Evolutionary conservation across 2,113 vertebrate species (phyloP).

Genomic region (Takifugu bimaculatus): DNA sequence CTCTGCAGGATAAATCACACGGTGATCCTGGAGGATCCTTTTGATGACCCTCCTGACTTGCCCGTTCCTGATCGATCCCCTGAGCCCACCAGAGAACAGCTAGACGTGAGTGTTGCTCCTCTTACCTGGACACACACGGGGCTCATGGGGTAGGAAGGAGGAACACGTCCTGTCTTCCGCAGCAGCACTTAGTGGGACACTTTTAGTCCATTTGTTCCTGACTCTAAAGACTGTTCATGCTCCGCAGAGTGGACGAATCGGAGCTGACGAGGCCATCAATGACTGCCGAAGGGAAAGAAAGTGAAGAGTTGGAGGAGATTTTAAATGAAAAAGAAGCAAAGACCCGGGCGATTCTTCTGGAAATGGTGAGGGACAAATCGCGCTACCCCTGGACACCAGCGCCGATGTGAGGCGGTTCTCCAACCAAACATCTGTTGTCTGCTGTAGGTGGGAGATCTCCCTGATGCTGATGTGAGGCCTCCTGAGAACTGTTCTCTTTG

Average conservation of each 20-base stretch:
- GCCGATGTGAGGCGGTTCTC: not conserved
- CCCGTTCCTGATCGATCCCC: slow-evolving; percentile 89
- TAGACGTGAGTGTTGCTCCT: slow-evolving; percentile 82
- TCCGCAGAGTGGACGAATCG: slow-evolving; percentile 91
- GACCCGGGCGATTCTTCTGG: slow-evolving; percentile 92
- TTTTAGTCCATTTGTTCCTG: too few relatives aligned
- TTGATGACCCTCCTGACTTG: slow-evolving; percentile 88
- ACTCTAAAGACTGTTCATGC: not conserved
- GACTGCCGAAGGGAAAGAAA: slow-evolving; percentile 82
- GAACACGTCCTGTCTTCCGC: too few relatives aligned
- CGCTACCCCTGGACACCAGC: too few relatives aligned
- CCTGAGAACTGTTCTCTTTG: slow-evolving; percentile 96
- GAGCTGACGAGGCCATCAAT: slow-evolving; percentile 93
- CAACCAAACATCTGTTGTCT: not conserved
- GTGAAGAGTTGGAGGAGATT: slow-evolving; percentile 88
- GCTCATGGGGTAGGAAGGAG: too few relatives aligned
- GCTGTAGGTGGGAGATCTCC: slow-evolving; percentile 90
- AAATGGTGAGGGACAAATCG: slow-evolving; percentile 82
- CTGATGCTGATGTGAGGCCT: slow-evolving; percentile 90
- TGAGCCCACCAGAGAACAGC: slow-evolving; percentile 89
- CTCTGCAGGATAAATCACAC: slow-evolving; percentile 91
- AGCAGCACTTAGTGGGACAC: too few relatives aligned
- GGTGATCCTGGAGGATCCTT: slow-evolving; percentile 94
- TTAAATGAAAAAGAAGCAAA: slow-evolving; percentile 94
- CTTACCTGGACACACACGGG: not conserved